Evolutionary conservation across 1,140 invertebrate species (phyloP).

Genomic region (Trachymyrmex septentrionalis): DNA sequence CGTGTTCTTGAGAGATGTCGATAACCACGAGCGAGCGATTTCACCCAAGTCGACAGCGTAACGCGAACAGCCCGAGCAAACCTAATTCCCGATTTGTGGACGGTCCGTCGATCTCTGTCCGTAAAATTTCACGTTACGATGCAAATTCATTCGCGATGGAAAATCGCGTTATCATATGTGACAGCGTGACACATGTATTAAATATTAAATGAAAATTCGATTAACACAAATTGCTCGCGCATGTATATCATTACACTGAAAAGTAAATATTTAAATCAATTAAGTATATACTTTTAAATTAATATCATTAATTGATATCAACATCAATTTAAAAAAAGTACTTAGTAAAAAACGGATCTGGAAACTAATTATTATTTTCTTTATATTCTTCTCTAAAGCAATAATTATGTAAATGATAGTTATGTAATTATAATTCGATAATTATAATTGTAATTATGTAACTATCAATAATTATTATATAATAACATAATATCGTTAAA

Average conservation of each 20-base stretch:
- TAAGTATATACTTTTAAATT: background rate
- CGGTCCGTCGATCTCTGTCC: conserved; percentile 1
- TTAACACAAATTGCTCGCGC: conserved; percentile 17
- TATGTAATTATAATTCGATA: background rate
- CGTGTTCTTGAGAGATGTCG: conserved; percentile 20
- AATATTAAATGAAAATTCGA: background rate
- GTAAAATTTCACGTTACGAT: background rate
- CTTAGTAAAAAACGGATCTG: background rate
- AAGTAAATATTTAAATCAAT: background rate
- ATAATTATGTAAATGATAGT: background rate
- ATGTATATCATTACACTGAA: no score
- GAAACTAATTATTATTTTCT: background rate
- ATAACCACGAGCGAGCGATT: conserved; percentile 18
- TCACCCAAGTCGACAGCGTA: background rate
- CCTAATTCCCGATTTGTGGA: conserved; percentile 41
- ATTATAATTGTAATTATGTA: background rate
- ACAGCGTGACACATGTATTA: background rate
- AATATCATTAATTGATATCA: no score
- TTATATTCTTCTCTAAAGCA: background rate
- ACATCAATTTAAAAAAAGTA: background rate
- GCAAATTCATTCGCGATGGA: background rate
- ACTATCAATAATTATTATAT: background rate
- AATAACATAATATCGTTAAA: background rate
- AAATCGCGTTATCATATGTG: background rate
- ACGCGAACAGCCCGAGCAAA: background rate